These are phyloP conservation scores for Hestina assimilis DNA, from an alignment of 1,140 invertebrate species.

Conservation along the genomic window DNA sequence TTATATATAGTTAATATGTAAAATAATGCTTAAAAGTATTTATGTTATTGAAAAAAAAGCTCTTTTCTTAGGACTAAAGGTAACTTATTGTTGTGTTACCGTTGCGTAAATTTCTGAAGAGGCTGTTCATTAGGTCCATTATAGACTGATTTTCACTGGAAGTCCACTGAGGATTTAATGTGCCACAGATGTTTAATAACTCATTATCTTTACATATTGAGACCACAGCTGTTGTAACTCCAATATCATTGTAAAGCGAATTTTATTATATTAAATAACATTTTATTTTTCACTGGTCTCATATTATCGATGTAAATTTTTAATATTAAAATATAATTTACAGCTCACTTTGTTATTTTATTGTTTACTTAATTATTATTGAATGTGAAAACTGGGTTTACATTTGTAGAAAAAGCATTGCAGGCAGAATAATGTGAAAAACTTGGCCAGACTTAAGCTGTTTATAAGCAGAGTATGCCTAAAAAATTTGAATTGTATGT, in stretches of 20 bases:
- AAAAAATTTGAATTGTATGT: too few species aligned
- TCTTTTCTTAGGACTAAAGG: constrained; percentile 7
- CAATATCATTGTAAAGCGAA: background rate
- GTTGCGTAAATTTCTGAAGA: constrained; percentile 25
- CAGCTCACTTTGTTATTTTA: constrained; percentile 50
- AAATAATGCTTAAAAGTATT: constrained; percentile 1
- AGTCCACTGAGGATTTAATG: constrained; percentile 6
- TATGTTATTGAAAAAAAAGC: constrained; percentile 2
- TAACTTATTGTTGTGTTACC: constrained; percentile 1
- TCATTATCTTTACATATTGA: background rate
- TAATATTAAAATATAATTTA: constrained; percentile 1
- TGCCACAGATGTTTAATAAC: constrained; percentile 6
- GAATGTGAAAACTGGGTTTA: too few species aligned
- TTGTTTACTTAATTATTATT: constrained; percentile 62
- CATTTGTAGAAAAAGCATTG: too few species aligned
- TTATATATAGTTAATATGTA: background rate
- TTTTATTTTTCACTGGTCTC: background rate
- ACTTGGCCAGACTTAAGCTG: too few species aligned
- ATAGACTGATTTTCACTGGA: constrained; percentile 27
- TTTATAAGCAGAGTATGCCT: too few species aligned
- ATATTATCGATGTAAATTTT: background rate
- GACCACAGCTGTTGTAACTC: background rate
- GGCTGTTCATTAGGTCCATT: constrained; percentile 43
- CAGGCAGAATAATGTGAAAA: too few species aligned
- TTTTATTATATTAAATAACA: background rate